Base-by-base conservation (phyloP, 2,888 invertebrate genomes). In the Apamea epomidion region DNA sequence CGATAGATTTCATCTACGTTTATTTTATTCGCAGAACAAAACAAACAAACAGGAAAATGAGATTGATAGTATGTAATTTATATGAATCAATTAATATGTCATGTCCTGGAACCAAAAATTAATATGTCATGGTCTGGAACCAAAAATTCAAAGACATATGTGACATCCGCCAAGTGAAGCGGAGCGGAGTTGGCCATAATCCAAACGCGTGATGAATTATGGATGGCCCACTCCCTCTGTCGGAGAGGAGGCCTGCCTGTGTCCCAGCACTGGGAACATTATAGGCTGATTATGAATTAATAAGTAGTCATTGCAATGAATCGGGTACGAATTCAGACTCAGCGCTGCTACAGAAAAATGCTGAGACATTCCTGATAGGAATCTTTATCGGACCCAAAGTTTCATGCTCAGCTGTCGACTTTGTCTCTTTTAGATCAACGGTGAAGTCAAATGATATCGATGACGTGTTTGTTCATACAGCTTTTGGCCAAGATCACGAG, bases 401-500 rank as follows among this genome's bases (percentile, higher is more conserved):
- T 60, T 32, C 32, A 21, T 64, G 32, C 21, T 10, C 10, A 37
- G 65, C 5, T 65, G 32, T 32, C 21, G 18, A 21, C 21, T 32
- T 32, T 18, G 2, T 21, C 29, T 29, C 29, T 62, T 62, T 29
- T 62, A 62, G 62, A 62, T 29, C 21, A 65, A 65, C 14, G 32
- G 21, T 65, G 64, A 32, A 65, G 32, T 21, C 32, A 32, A 65
- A 21, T 21, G 12, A 65, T 65, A 65, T 37, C 5, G 10, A 37
- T 32, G 32, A 21, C 37, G 12, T 65, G 1, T 65, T 37, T 65
- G 25, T 65, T 65, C 1, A 21, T 65, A 25, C 65, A 65, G 65
- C 65, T 65, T 25, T 25, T 65, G 81, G 95, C 97, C 60, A 97
- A 98, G 93, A 96, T 99, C 75, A 97, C 98, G 74, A 97, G 97